Evolutionary conservation across 2,113 vertebrate species (phyloP), one percentile per base, ranked within the genome.

Genomic region (Vulpes lagopus): DNA sequence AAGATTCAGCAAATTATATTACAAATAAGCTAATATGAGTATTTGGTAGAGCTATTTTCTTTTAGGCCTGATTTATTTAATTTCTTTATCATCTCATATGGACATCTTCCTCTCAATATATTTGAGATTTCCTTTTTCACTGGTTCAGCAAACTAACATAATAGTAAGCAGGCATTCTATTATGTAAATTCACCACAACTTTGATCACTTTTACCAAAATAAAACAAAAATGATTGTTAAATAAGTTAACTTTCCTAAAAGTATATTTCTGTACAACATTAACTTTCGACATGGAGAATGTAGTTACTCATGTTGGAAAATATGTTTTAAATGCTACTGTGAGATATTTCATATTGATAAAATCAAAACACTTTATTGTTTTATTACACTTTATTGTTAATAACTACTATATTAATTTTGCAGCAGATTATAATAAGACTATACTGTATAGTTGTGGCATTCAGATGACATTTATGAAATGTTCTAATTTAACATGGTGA

Each of bases 381-480:
- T 43, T 43, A 43, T 43, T 43, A 43, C 43, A 43, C 43, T 43
- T 43, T 78, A 82, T 91, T 89, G 23, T 67, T 98, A 96, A 79
- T 94, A 96, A 92, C 55, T 16, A 11, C 55, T 85, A 11, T 65
- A 93, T 80, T 97, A 91, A 97, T 95, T 96, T 91, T 94, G 35
- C 51, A 89, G 78, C 53, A 93, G 85, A 97, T 96, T 86, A 71
- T 49, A 92, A 30, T 55, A 94, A 59, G 84, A 79, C 38, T 62
- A 69, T 2, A 30, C 55, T 57, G 55, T 88, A 65, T 12, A 27
- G 38, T 88, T 96, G 49, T 97, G 49, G 76, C 86, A 92, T 91
- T 95, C 88, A 91, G 51, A 53, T 89, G 90, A 55, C 96, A 96
- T 94, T 96, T 96, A 71, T 80, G 67, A 91, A 96, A 83, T 69